These are phyloP conservation scores for Hypena proboscidalis DNA, from an alignment of 2,888 invertebrate species.

Conservation along the genomic window DNA sequence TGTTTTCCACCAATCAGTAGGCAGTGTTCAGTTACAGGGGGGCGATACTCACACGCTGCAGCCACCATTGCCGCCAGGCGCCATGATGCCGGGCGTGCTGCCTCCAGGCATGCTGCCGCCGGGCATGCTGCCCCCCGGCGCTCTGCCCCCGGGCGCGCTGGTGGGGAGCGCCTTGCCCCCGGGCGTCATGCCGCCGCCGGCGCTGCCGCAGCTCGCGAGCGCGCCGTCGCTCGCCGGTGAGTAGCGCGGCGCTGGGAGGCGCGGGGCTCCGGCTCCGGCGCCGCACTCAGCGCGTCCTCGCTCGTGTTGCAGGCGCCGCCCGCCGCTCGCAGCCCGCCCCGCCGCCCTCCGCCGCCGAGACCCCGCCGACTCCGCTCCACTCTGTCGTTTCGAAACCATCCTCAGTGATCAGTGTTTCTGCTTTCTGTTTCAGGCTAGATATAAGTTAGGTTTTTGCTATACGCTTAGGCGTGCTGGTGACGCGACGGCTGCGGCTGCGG, in stretches of 20 bases:
- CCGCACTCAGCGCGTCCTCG: conserved; percentile 18
- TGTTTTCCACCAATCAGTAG: too few relatives aligned
- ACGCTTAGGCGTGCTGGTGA: conserved; percentile 51
- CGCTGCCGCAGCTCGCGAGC: conserved; percentile 26
- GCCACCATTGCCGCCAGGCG: conserved; percentile 29
- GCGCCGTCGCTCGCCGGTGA: conserved; percentile 13
- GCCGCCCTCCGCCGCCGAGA: conserved; percentile 24
- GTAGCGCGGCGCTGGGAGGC: conserved; percentile 17
- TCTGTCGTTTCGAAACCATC: conserved; percentile 60
- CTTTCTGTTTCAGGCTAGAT: conserved; percentile 84
- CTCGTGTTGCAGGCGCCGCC: conserved; percentile 49
- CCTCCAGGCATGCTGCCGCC: conserved; percentile 24
- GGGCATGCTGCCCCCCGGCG: conserved; percentile 12
- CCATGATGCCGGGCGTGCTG: conserved; percentile 15
- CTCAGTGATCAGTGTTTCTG: conserved; percentile 81
- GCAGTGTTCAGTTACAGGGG: conserved; percentile 42
- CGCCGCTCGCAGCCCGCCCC: conserved; percentile 30
- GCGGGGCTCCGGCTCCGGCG: conserved; percentile 11
- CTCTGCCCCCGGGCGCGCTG: conserved; percentile 22
- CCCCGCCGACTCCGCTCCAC: conserved; percentile 38
- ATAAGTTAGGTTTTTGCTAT: conserved; percentile 78
- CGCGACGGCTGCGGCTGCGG: conserved; percentile 51
- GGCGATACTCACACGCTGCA: conserved; percentile 31
- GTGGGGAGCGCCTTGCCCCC: conserved; percentile 16
- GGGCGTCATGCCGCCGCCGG: conserved; percentile 10